phyloP scores from a whole-genome alignment of 2,113 vertebrate species.

The Acrocephalus arundinaceus region DNA sequence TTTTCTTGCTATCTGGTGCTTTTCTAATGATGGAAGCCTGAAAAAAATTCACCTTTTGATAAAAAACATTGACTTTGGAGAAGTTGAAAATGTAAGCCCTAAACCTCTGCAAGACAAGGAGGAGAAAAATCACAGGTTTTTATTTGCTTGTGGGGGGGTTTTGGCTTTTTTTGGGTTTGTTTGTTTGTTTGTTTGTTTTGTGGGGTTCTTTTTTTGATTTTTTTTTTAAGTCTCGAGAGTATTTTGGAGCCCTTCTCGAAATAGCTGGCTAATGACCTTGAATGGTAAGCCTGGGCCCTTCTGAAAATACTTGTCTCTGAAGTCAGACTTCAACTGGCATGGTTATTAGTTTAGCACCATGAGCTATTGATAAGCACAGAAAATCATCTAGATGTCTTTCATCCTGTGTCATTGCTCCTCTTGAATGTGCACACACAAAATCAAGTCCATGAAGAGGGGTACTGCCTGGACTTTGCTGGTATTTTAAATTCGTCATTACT shows the following conservation, averaged over 20 bases:
- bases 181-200: not conserved
- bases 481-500: not conserved
- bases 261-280: not conserved
- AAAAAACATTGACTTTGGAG: not conserved
- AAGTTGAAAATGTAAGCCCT: not conserved
- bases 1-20: not conserved
- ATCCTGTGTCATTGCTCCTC: not conserved
- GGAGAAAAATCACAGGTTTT: not conserved
- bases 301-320: not conserved
- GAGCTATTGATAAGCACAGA: not conserved
- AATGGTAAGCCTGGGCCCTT: not conserved
- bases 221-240: not conserved
- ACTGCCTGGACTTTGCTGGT: not conserved
- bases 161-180: too few species aligned
- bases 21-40: not conserved
- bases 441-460: not conserved
- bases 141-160: not conserved
- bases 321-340: not conserved
- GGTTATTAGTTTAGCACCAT: not conserved
- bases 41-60: not conserved
- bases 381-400: not conserved
- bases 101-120: not conserved
- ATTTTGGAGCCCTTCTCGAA: not conserved
- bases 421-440: not conserved
- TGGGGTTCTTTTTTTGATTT: not conserved